phyloP scores from a whole-genome alignment of 2,113 vertebrate genomes.

The Syngnathus scovelli region DNA sequence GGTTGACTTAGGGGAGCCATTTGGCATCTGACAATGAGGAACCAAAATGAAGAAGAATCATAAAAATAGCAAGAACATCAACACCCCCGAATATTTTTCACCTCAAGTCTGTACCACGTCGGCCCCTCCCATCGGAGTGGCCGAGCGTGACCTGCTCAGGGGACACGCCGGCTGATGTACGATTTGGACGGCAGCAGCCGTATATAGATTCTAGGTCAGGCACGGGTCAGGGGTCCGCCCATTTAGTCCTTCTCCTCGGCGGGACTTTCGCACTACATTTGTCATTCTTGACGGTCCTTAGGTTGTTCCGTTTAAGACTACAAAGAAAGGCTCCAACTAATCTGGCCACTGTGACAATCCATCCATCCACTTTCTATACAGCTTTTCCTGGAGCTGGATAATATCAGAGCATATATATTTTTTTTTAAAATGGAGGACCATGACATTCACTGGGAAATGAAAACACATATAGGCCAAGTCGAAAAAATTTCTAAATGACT shows the following conservation, averaged over 20 bases:
- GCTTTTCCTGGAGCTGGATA: neutral
- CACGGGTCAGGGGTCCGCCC: conserved; percentile 32
- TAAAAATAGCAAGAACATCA: conserved; percentile 23
- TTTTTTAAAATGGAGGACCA: no score
- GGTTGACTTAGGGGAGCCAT: conserved; percentile 1
- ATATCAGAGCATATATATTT: no score
- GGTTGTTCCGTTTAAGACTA: neutral
- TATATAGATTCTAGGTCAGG: conserved; percentile 46
- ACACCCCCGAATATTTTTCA: neutral
- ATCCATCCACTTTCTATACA: neutral
- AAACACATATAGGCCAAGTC: no score
- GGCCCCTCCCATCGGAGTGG: conserved; percentile 34
- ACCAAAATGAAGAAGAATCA: conserved; percentile 19
- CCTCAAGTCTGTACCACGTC: neutral
- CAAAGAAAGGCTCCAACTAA: neutral
- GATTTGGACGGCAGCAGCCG: conserved; percentile 12
- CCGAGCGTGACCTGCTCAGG: conserved; percentile 39
- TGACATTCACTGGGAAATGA: no score
- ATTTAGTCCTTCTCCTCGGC: conserved; percentile 32
- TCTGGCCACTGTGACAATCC: neutral
- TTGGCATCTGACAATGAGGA: conserved; percentile 25
- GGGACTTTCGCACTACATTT: neutral
- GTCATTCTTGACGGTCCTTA: neutral
- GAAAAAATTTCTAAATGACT: no score
- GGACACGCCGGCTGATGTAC: conserved; percentile 22